Evolutionary conservation across 2,888 invertebrate species (phyloP).

Genomic region (Nomada ferruginata): DNA sequence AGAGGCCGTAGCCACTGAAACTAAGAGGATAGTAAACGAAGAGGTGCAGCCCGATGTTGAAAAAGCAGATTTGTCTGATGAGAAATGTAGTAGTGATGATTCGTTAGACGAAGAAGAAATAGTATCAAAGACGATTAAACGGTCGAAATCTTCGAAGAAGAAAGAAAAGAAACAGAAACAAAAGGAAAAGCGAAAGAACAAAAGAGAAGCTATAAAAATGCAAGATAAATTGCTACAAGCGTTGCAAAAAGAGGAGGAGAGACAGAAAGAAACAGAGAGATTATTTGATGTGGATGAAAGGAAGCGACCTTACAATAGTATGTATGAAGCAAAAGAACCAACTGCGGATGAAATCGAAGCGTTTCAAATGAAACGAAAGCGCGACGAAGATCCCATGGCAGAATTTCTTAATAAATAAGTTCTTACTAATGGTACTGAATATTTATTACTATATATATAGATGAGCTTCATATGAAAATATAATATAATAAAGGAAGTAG

Average conservation of each 20-base stretch:
- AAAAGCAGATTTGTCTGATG: conserved; percentile 40
- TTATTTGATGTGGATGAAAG: conserved; percentile 92
- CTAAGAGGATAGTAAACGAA: conserved; percentile 48
- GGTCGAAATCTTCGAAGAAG: conserved; percentile 66
- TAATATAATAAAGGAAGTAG: not conserved
- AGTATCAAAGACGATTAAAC: conserved; percentile 55
- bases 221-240: conserved; percentile 87
- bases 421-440: conserved; percentile 97
- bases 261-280: conserved; percentile 87
- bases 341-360: conserved; percentile 97
- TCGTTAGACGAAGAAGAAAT: conserved; percentile 66
- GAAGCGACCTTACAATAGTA: conserved; percentile 96
- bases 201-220: conserved; percentile 80
- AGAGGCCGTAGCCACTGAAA: conserved; percentile 49
- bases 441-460: conserved; percentile 16
- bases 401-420: conserved; percentile 86
- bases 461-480: not conserved
- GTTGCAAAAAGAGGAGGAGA: conserved; percentile 87
- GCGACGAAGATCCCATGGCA: conserved; percentile 97
- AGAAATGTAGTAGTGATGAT: conserved; percentile 49
- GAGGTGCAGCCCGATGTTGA: conserved; percentile 72
- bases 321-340: conserved; percentile 92
- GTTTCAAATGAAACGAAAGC: conserved; percentile 92
- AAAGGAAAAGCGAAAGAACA: conserved; percentile 80
- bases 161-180: conserved; percentile 74